Percentiles rank a stretch among this genome's conserved stretches.
phyloP scores from a whole-genome alignment of 2,888 invertebrate species.

The Rhopalosiphum nymphaeae region DNA sequence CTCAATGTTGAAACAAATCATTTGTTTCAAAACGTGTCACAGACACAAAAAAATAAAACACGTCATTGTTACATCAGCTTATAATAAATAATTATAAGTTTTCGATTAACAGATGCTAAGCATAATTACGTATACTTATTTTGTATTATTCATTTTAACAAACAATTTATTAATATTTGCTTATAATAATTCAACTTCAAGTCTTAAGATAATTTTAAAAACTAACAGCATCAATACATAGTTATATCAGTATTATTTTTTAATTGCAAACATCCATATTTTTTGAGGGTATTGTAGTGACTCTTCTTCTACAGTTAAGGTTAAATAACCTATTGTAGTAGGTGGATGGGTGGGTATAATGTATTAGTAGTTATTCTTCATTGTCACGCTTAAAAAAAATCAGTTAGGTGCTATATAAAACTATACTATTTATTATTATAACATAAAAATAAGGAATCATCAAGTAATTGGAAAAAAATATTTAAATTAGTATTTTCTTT shows the following conservation, averaged over 20 bases:
- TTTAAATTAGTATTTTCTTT: not conserved
- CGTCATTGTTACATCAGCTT: not conserved
- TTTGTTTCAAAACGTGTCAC: not conserved
- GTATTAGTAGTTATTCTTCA: not conserved
- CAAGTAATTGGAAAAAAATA: not conserved
- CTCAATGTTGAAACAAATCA: not conserved
- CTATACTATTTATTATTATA: not conserved
- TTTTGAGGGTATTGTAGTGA: accelerated
- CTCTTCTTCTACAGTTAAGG: not conserved
- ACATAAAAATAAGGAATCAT: not conserved
- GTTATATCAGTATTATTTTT: not conserved
- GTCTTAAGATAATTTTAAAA: not conserved
- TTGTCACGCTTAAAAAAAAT: not conserved
- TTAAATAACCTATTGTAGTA: not conserved
- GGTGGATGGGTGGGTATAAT: not conserved
- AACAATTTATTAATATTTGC: not conserved
- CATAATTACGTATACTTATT: not conserved
- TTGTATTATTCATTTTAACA: not conserved
- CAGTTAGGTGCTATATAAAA: not conserved
- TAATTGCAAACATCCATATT: not conserved
- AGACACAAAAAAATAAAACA: not conserved
- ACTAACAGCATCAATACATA: not conserved
- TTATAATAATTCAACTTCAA: not conserved
- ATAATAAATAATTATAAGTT: not conserved
- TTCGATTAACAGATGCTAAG: too few species aligned